These are phyloP conservation scores for Plagodis dolabraria DNA, from an alignment of 2,888 invertebrate genomes.

Conservation along the genomic window DNA sequence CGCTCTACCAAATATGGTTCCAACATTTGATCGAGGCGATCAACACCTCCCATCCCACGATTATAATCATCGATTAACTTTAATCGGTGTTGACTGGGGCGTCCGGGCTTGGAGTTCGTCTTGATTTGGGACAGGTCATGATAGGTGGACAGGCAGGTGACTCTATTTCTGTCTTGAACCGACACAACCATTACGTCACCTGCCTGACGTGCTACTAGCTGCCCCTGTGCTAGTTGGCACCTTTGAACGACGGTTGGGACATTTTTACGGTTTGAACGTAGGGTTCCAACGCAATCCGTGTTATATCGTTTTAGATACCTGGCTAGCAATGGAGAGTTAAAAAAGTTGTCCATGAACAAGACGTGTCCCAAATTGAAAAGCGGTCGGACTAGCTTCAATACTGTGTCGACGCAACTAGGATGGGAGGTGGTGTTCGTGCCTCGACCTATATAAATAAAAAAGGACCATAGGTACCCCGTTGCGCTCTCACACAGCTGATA, in stretches of 20 bases:
- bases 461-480: no score
- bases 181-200: neutral
- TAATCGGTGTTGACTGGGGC: no score
- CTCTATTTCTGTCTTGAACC: neutral
- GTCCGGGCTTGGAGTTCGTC: no score
- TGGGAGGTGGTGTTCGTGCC: neutral
- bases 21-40: neutral
- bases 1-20: neutral
- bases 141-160: neutral
- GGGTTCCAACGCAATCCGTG: neutral
- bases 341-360: neutral
- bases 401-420: neutral
- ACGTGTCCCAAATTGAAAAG: neutral
- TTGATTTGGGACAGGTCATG: neutral
- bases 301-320: neutral
- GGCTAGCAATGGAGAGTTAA: neutral
- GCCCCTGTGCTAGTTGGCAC: no score
- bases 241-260: neutral
- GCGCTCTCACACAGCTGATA: no score
- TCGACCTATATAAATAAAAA: no score
- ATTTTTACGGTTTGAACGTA: neutral
- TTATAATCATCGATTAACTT: neutral
- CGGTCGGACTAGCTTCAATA: neutral
- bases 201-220: neutral
- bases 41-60: neutral